These are phyloP conservation scores for Acleris holmiana DNA, from an alignment of 2,888 invertebrate species.

Conservation along the genomic window DNA sequence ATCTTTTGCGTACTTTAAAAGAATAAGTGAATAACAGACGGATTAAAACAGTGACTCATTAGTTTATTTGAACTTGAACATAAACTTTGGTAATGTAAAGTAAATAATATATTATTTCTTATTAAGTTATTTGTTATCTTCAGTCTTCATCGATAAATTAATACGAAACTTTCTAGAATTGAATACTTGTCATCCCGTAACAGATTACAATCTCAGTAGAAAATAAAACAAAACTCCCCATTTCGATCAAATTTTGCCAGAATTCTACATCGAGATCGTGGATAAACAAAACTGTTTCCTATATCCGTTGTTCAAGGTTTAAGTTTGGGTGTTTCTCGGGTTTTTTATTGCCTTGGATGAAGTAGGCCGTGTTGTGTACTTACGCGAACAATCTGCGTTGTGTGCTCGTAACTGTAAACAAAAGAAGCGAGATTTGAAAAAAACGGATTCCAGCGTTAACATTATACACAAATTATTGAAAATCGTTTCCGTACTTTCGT, in stretches of 20 bases:
- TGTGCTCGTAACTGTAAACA: constrained; percentile 51
- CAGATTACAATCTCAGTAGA: not conserved
- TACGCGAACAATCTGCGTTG: constrained; percentile 48
- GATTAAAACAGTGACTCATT: too few relatives aligned
- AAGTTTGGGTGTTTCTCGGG: not conserved
- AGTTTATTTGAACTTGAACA: too few relatives aligned
- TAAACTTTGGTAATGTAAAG: too few relatives aligned
- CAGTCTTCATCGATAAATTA: too few relatives aligned
- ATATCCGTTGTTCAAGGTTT: not conserved
- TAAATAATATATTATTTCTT: too few relatives aligned
- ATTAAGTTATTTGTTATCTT: too few relatives aligned
- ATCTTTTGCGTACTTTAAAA: too few relatives aligned
- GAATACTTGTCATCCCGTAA: not conserved
- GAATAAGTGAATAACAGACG: too few relatives aligned
- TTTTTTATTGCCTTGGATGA: constrained; percentile 9
- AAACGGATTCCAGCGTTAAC: not conserved
- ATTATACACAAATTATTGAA: not conserved
- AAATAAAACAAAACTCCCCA: not conserved
- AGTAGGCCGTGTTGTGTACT: constrained; percentile 44
- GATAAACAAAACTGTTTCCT: not conserved
- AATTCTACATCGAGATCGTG: too few relatives aligned
- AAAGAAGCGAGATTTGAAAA: constrained; percentile 39
- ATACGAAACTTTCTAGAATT: too few relatives aligned
- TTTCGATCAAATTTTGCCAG: too few relatives aligned
- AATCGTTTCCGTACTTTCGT: not conserved